Base-by-base conservation (phyloP, 1,140 invertebrate species). In the Onthophagus taurus region DNA sequence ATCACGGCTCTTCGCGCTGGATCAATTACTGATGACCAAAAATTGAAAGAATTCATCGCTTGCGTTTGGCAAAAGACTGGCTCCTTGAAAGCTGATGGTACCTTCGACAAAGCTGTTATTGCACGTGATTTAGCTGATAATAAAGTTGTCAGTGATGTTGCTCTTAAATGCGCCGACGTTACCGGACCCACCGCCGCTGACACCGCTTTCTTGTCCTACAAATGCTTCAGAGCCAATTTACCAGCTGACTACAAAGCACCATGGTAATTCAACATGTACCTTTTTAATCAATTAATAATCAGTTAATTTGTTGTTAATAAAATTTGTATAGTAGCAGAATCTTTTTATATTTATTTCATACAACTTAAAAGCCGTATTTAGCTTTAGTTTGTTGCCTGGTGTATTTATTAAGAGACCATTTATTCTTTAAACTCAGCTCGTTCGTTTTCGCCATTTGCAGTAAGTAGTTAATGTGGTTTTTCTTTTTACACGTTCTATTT, bases 51-150 rank as follows among this genome's bases (percentile, higher is more conserved):
- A 14, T 64, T 58, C 45, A 46, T 55, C 12, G 52, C 61, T 20
- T 66, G 64, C 35, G 58, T 66, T 45, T 55, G 59, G 31, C 47
- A 53, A 39, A 63, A 58, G 41, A 47, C 57, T 1, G 51, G 56
- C 3, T 57, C 64, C 19, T 49, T 63, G 1, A 51, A 53, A 19
- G 53, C 50, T 4, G 48, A 59, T 9, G 64, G 62, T n/a, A 51
- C 55, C 24, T 48, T 63, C 8, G 50, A 58, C 20, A 47, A 49
- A 16, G 55, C 58, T 14, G 60, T 59, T 0, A 53, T 61, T 12
- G 58, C 59, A 39, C 47, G 52, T 0, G 61, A 62, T 36, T 17
- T 61, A 5, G 57, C 57, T 12, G 41, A 47, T 13, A 31, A 48
- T 53, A 9, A 54, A 59, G 18, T 55, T 47, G 23, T 49, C 57